Base-by-base conservation (phyloP, 2,888 invertebrate genomes). In the Himalopsyche anomala region DNA sequence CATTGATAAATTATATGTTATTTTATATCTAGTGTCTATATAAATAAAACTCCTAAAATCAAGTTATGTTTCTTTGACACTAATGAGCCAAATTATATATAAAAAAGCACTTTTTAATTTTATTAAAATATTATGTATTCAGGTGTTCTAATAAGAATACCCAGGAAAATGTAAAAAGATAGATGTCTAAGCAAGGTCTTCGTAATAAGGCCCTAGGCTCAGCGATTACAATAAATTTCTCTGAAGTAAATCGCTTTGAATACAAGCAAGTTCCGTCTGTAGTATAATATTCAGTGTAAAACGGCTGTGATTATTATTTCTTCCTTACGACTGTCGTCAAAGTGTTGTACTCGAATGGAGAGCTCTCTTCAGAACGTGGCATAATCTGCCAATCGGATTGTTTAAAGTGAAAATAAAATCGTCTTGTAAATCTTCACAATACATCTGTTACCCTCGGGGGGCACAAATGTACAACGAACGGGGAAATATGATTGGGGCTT, bases 311-410 rank as follows among this genome's bases (percentile, higher is more conserved):
- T 62, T 62, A 62, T 62, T 62, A 62, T 62, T 62, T 62, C 62
- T 62, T 80, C 38, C 38, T 80, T 40, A 36, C 38, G 80, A 36
- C 80, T 40, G 83, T 81, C 85, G 79, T 83, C 83, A 83, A 82
- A 86, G 82, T 74, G 83, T 83, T 19, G 42, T 45, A 84, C 83
- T 74, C 19, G 19, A 69, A 38, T 38, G 19, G 83, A 83, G 74
- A 51, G 69, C 79, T 83, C 42, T 54, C 80, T 80, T 51, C 40
- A 55, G 38, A 36, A 80, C 83, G 86, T 84, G 84, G 80, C 81
- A 86, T 86, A 86, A 86, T 86, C 86, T 84, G 83, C 86, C 83
- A 86, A 86, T 86, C 83, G 86, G 84, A 84, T 86, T 86, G 86
- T 84, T 86, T 84, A 84, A 86, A 86, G 84, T 86, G 86, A 86